phyloP scores from a whole-genome alignment of 2,888 invertebrate genomes.

The Digitonthophagus gazella region DNA sequence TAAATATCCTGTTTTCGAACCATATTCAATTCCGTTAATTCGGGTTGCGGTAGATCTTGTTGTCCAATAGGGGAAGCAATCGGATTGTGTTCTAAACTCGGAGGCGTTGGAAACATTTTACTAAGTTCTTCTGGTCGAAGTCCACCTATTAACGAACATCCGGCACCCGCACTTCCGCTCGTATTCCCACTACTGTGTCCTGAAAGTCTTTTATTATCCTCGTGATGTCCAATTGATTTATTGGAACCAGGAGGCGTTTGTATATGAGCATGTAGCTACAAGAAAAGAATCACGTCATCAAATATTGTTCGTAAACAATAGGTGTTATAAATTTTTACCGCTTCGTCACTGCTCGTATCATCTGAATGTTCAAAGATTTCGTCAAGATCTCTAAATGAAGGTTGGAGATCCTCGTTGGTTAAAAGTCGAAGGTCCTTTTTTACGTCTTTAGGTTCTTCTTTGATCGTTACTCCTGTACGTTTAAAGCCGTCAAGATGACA shows the following conservation, averaged over 20 bases:
- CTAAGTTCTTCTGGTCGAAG: conserved; percentile 82
- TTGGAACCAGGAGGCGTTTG: conserved; percentile 91
- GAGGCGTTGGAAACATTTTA: conserved; percentile 98
- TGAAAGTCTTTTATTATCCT: conserved; percentile 51
- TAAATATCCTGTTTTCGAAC: conserved; percentile 62
- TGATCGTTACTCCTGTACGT: conserved; percentile 49
- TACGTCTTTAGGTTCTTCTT: conserved; percentile 50
- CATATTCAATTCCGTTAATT: conserved; percentile 43
- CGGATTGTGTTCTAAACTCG: conserved; percentile 89
- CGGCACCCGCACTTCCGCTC: conserved; percentile 37
- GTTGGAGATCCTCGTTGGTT: conserved; percentile 85
- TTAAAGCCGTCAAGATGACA: conserved; percentile 56
- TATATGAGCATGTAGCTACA: conserved; percentile 64
- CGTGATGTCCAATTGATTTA: conserved; percentile 62
- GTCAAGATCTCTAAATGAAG: conserved; percentile 87
- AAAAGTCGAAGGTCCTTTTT: conserved; percentile 62
- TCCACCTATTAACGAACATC: conserved; percentile 56
- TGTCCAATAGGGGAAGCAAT: conserved; percentile 79
- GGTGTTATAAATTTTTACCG: conserved; percentile 63
- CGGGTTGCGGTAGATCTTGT: conserved; percentile 52
- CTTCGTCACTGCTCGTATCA: conserved; percentile 85
- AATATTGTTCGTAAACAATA: background rate
- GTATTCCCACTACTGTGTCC: conserved; percentile 38
- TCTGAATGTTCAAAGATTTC: conserved; percentile 93
- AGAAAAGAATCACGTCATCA: background rate